Evolutionary conservation across 2,113 vertebrate genomes (phyloP), one percentile per base, ranked within the genome.

Genomic region (Puma concolor): DNA sequence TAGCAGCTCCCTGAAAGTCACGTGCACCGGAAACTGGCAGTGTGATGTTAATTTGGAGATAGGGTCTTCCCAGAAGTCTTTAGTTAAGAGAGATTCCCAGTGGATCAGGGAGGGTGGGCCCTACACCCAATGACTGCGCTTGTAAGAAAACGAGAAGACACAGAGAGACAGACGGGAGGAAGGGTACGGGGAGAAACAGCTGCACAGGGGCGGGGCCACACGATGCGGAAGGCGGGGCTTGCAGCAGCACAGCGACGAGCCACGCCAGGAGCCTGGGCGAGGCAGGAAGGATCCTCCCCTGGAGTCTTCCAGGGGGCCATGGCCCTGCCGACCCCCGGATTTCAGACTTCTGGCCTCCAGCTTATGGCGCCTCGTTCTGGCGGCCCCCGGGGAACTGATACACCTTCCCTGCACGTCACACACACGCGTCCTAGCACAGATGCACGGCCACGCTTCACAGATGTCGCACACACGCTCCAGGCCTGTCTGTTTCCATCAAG

Each of bases 241-340:
- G 25, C 33, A 1, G 7, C 14, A n/a, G 14, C 6, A 2, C 38
- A 0, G 29, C 54, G 29, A 16, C 0, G 7, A 14, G 36, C 64
- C 36, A 1, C 6, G 0, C 52, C n/a, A 7, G 71, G 31, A 4
- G 4, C 25, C 69, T 31, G 33, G 41, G 41, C 13, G 38, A 0
- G 2, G 33, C 80, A 21, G 67, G 33, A 36, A 48, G 81, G 41
- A 10, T 2, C 41, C 54, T 57, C 38, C 25, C 4, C 54, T 48
- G 7, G 80, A 36, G 52, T 33, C 52, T 36, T 0, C 16, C 2
- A 31, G 36, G 52, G 52, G 33, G 27, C 29, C 1, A 0, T 2
- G 88, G 17, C 27, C 7, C 48, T 0, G 63, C 1, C 0, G 0
- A 41, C 25, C 5, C 6, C 27, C 33, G 15, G 44, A 54, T 54